Percentiles rank a stretch among this genome's conserved stretches.
These are phyloP conservation scores for Cyanoliseus patagonus DNA, from an alignment of 2,113 vertebrate species.

Conservation along the genomic window DNA sequence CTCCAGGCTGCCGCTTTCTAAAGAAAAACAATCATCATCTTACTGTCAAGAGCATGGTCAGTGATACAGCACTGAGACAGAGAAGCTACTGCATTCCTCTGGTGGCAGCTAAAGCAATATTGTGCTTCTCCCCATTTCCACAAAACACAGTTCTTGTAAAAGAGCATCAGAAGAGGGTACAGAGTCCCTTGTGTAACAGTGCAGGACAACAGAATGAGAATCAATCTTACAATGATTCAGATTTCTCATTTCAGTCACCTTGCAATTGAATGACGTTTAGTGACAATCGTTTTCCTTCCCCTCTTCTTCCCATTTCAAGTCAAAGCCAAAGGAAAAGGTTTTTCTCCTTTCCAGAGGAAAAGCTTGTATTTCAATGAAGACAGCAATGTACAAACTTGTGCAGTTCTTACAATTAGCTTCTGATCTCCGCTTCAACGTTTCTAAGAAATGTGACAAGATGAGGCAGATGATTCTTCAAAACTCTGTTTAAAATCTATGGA, in stretches of 20 bases:
- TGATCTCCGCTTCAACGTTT: too few species aligned
- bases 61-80: rapidly evolving
- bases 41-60: not conserved
- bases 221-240: not conserved
- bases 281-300: not conserved
- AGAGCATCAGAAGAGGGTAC: not conserved
- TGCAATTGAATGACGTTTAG: not conserved
- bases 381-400: too few species aligned
- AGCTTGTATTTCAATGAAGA: not conserved
- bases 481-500: not conserved
- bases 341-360: not conserved
- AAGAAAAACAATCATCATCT: not conserved
- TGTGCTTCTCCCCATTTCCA: not conserved
- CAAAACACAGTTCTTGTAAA: not conserved
- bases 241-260: not conserved
- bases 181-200: not conserved
- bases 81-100: not conserved
- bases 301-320: not conserved
- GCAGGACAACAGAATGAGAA: not conserved
- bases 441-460: not conserved
- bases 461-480: not conserved
- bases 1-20: constrained; percentile 78
- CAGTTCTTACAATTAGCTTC: not conserved
- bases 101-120: not conserved
- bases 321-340: not conserved